A percentile compares a stretch with the other conserved stretches of the same genome.
Conservation (phyloP, 2,113 vertebrate species). For the Hippolais icterina region DNA sequence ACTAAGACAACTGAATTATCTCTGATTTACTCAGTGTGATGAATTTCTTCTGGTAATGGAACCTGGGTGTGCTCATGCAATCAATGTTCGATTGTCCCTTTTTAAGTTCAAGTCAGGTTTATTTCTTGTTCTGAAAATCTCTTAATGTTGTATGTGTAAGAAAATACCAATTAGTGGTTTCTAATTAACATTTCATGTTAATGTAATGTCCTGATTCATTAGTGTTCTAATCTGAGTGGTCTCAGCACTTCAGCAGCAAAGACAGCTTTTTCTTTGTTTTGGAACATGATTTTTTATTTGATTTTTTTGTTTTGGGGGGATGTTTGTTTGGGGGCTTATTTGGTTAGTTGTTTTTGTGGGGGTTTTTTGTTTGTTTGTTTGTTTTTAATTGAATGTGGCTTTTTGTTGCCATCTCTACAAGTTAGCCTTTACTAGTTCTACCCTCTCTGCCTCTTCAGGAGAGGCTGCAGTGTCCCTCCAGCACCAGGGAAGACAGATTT, state of each 20-base stretch:
- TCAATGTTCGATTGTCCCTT: background rate
- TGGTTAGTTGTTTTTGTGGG: too few species aligned
- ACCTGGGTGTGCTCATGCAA: background rate
- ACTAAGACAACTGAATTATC: background rate
- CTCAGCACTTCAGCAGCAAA: too few species aligned
- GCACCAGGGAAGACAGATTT: background rate
- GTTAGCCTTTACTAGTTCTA: background rate
- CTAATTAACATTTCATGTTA: background rate
- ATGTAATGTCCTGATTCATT: background rate
- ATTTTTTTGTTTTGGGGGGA: too few species aligned
- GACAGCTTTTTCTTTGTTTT: background rate
- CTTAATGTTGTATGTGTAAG: background rate
- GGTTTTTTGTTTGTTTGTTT: background rate
- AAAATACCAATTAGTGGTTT: background rate
- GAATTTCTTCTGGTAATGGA: background rate
- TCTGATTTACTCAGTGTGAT: background rate
- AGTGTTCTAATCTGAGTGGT: background rate
- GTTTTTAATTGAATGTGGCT: background rate
- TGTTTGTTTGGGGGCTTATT: background rate
- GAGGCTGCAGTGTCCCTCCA: background rate
- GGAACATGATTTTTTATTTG: background rate
- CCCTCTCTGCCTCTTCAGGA: background rate
- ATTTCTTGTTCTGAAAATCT: background rate
- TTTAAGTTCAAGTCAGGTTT: background rate
- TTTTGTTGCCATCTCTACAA: background rate